A percentile compares a stretch with the other conserved stretches of the same genome.
phyloP scores from a whole-genome alignment of 2,888 invertebrate genomes.

The Cepaea hortensis region DNA sequence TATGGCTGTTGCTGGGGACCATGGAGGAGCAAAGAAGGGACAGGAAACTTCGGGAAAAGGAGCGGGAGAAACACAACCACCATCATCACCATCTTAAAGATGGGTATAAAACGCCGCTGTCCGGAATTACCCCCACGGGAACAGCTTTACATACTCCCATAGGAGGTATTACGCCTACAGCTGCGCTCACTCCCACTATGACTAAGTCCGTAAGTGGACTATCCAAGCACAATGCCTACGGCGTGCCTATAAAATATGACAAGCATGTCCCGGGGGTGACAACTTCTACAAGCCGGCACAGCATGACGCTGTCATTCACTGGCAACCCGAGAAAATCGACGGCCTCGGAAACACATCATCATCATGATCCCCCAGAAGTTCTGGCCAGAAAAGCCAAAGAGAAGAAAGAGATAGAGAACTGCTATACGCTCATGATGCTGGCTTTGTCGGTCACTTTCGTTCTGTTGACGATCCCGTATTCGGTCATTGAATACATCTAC shows the following conservation, averaged over 20 bases:
- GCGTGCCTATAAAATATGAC: not conserved
- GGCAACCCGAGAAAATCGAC: slow-evolving; percentile 3
- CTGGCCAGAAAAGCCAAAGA: slow-evolving; percentile 20
- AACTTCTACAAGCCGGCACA: not conserved
- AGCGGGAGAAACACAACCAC: slow-evolving; percentile 7
- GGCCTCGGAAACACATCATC: not conserved
- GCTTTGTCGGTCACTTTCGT: slow-evolving; percentile 10
- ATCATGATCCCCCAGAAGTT: slow-evolving; percentile 6
- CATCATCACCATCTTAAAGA: slow-evolving; percentile 18
- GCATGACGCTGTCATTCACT: slow-evolving; percentile 15
- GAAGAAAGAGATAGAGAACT: not conserved
- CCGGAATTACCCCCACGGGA: not conserved
- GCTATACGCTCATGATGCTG: slow-evolving; percentile 34
- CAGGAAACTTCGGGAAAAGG: not conserved
- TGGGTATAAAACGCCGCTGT: not conserved
- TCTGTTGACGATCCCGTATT: slow-evolving; percentile 16
- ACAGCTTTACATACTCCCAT: not conserved
- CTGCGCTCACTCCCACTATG: not conserved
- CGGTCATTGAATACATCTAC: slow-evolving; percentile 12
- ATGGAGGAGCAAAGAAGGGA: slow-evolving; percentile 17
- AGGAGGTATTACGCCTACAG: not conserved
- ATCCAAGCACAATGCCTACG: slow-evolving; percentile 8
- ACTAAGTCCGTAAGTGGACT: slow-evolving; percentile 5
- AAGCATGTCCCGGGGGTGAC: not conserved
- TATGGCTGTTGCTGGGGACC: slow-evolving; percentile 7